Base-by-base conservation (phyloP, 2,797 vertebrate species). In the Garrulus glandarius region DNA sequence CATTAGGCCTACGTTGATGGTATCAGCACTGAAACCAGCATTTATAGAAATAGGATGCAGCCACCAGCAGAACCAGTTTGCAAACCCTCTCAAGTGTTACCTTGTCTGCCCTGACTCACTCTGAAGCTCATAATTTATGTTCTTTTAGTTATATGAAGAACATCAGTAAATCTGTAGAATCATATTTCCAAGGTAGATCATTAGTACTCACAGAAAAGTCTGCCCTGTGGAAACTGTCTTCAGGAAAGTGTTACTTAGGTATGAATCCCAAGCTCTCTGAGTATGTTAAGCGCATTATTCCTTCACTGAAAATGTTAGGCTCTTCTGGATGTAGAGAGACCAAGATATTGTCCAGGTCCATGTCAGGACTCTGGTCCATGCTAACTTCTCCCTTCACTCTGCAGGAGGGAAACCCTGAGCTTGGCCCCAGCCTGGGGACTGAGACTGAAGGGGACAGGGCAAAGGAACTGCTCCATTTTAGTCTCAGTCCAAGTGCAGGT, bases 351-450 rank as follows among this genome's bases (percentile, higher is more conserved):
- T 24, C 39, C 37, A 72, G 41, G 36, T 27, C 39, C 27, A 1
- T 13, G 27, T 32, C 10, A 78, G 41, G 32, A 57, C 2, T n/a
- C 0, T 0, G 5, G 7, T 39, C 23, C 5, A 6, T 27, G 22
- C 13, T 30, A 63, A 0, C 24, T 57, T 27, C n/a, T 88, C 22
- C 59, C 26, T 52, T 72, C 23, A 20, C 22, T 69, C 53, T 43
- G 6, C 27, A 56, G 69, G 30, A 83, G 24, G 47, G 20, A 86
- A 93, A 86, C 6, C 41, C 41, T 68, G 53, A 77, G 34, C 56
- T 59, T 70, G 23, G 34, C 70, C 44, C 34, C 60, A 92, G 16
- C 27, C 5, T 78, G 60, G 13, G 11, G 24, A 34, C 17, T 11
- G 5, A 76, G 32, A 22, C n/a, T 82, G 43, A 61, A 69, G 30